These are phyloP conservation scores for Escarpia spicata DNA, from an alignment of 2,888 invertebrate genomes.

Conservation along the genomic window DNA sequence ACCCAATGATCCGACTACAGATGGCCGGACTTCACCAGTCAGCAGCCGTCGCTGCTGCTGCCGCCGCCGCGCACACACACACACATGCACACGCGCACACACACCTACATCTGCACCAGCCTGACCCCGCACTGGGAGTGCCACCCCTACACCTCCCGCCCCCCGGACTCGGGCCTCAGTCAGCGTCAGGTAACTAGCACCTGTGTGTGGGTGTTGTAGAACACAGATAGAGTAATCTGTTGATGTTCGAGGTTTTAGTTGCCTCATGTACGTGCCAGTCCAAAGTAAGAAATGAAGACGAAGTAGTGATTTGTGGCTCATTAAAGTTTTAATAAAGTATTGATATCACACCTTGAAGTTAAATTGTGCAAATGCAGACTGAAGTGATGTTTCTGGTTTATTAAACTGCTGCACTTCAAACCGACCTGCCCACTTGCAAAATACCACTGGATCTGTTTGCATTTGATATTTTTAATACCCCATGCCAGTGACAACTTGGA, in stretches of 20 bases:
- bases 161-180: not conserved
- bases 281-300: not conserved
- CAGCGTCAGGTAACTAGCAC: not conserved
- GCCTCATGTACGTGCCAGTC: not conserved
- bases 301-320: not conserved
- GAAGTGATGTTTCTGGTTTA: not conserved
- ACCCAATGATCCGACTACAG: slow-evolving; percentile 91
- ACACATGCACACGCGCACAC: slow-evolving; percentile 91
- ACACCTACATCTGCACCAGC: slow-evolving; percentile 74
- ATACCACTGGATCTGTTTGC: not conserved
- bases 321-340: not conserved
- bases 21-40: slow-evolving; percentile 71
- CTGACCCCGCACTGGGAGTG: slow-evolving; percentile 8
- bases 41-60: slow-evolving; percentile 59
- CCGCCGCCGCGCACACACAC: slow-evolving; percentile 71
- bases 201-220: not conserved
- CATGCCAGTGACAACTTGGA: too few relatives aligned
- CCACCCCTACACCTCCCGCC: slow-evolving; percentile 21
- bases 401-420: not conserved
- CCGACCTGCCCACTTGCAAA: not conserved
- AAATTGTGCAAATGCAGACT: not conserved
- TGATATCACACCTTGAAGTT: not conserved
- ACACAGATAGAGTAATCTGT: not conserved
- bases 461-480: too few relatives aligned
- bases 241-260: not conserved